Conservation (phyloP, 2,113 vertebrate species). For the Apus apus region DNA sequence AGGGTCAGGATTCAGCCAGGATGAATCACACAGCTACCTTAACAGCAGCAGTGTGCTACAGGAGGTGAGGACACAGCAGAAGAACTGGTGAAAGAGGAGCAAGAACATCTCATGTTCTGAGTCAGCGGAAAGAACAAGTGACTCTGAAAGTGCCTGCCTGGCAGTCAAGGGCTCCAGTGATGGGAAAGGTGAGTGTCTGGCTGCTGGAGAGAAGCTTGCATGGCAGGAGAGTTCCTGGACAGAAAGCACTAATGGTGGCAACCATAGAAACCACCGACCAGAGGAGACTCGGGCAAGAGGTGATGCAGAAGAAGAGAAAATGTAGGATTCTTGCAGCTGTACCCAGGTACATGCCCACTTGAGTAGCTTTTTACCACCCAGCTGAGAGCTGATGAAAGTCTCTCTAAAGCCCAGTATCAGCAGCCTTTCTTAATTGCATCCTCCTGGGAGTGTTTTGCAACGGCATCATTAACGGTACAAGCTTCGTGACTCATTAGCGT, state of each 20-base stretch:
- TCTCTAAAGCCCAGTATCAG: background rate
- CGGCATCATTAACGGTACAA: background rate
- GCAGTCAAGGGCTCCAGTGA: background rate
- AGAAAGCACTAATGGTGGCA: fast-evolving
- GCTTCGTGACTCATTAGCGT: background rate
- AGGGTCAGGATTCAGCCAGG: background rate
- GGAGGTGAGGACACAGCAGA: background rate
- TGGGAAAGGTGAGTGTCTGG: background rate
- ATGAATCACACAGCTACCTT: background rate
- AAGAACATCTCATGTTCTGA: background rate
- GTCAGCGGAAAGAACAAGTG: background rate
- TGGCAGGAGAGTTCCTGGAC: background rate
- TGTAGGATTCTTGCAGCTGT: background rate
- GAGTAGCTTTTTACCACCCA: background rate
- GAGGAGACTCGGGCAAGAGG: background rate
- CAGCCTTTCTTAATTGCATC: background rate
- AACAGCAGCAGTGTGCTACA: background rate
- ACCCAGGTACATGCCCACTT: background rate
- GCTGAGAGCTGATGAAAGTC: background rate
- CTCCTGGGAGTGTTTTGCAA: background rate
- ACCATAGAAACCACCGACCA: background rate
- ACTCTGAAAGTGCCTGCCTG: background rate
- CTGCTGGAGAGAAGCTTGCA: background rate
- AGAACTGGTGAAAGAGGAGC: background rate
- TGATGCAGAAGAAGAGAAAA: background rate